Evolutionary conservation across 2,888 invertebrate species (phyloP).

Genomic region (Eledona agricola): DNA sequence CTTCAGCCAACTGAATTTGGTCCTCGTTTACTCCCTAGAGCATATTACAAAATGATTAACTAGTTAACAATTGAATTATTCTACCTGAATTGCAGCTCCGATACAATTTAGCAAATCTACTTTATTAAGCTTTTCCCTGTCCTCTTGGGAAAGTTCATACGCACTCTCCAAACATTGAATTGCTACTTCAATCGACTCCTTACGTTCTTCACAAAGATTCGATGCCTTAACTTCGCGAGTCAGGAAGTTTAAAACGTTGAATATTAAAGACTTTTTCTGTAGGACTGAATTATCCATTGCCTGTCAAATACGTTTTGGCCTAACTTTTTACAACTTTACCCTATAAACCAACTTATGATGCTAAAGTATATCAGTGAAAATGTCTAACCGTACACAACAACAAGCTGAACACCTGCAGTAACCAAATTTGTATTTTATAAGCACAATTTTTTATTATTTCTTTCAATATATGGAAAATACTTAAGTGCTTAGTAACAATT

Average conservation of each 20-base stretch:
- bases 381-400: no score
- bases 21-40: conserved; percentile 13
- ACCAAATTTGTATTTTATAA: no score
- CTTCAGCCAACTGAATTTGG: conserved; percentile 70
- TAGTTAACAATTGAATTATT: neutral
- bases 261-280: conserved; percentile 21
- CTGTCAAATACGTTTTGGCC: no score
- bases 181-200: conserved; percentile 90
- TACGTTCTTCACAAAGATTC: conserved; percentile 51
- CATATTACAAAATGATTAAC: neutral
- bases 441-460: no score
- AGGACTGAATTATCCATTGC: conserved; percentile 6
- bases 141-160: conserved; percentile 71
- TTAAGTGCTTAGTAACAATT: no score
- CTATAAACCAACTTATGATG: no score
- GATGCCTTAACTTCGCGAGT: conserved; percentile 12
- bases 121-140: conserved; percentile 25
- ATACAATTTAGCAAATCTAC: conserved; percentile 19
- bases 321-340: no score
- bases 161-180: conserved; percentile 94
- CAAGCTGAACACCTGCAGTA: no score
- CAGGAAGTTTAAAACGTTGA: conserved; percentile 24
- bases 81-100: conserved; percentile 3
- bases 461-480: no score
- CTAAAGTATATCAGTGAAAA: no score